A percentile compares a stretch with the other conserved stretches of the same genome.
Evolutionary conservation across 2,113 vertebrate species (phyloP).

Genomic region (Callipepla californica): DNA sequence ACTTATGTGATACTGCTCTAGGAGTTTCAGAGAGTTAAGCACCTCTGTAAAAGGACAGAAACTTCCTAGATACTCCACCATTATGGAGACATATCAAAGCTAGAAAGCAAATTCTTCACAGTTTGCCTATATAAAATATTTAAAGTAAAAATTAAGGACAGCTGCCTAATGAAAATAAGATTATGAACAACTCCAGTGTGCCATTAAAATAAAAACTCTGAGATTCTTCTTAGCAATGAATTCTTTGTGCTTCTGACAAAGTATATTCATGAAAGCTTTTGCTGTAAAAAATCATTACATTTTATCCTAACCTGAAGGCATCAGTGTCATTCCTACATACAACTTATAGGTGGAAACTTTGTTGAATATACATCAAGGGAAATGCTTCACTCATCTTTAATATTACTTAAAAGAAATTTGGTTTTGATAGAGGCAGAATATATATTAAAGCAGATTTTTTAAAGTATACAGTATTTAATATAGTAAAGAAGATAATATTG

Average conservation of each 20-base stretch:
- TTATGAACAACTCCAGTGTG: background rate
- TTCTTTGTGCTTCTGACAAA: background rate
- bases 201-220: background rate
- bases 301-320: conserved; percentile 19
- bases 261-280: conserved; percentile 11
- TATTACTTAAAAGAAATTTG: conserved; percentile 32
- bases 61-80: background rate
- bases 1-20: background rate
- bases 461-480: background rate
- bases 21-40: background rate
- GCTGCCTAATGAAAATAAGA: background rate
- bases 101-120: background rate
- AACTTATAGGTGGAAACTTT: background rate
- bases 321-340: background rate
- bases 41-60: background rate
- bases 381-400: conserved; percentile 46
- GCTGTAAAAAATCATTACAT: background rate
- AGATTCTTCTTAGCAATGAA: background rate
- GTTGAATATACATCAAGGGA: background rate
- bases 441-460: conserved; percentile 10
- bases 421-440: conserved; percentile 13
- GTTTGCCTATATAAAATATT: background rate
- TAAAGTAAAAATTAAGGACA: background rate
- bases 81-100: background rate
- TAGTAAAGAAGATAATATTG: background rate